These are phyloP conservation scores for Drosophila pandora DNA, from an alignment of 1,140 invertebrate genomes.

Conservation along the genomic window DNA sequence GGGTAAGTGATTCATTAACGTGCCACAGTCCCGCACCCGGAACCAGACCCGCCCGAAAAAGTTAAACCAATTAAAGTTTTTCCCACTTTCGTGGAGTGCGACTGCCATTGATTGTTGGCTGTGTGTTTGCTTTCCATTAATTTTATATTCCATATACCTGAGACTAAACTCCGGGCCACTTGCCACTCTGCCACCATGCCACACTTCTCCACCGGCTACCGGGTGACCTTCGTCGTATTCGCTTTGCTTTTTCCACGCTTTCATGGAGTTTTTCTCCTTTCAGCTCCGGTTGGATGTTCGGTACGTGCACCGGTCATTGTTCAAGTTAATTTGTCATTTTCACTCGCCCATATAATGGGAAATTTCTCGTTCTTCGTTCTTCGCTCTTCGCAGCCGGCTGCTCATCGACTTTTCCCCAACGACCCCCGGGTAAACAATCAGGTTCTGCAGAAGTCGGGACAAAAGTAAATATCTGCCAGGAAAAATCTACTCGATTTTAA, in stretches of 20 bases:
- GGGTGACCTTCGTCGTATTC: slow-evolving; percentile 8
- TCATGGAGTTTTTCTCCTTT: slow-evolving; percentile 13
- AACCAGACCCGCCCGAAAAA: slow-evolving; percentile 8
- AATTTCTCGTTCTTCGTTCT: slow-evolving; percentile 24
- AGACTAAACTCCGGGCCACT: slow-evolving; percentile 4
- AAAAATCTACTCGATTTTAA: slow-evolving; percentile 64
- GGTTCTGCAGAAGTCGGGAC: slow-evolving; percentile 29
- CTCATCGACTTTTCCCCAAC: slow-evolving; percentile 9
- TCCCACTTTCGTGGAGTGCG: slow-evolving; percentile 12
- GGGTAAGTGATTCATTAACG: slow-evolving; percentile 42
- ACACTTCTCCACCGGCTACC: slow-evolving; percentile 1
- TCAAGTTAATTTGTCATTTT: slow-evolving; percentile 80
- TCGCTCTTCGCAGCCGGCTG: neutral
- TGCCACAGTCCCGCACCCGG: too few relatives aligned
- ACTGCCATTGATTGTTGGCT: slow-evolving; percentile 31
- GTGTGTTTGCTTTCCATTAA: slow-evolving; percentile 40
- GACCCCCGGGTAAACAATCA: slow-evolving; percentile 49
- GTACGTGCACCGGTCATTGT: slow-evolving; percentile 47
- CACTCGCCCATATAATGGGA: slow-evolving; percentile 75
- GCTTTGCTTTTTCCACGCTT: slow-evolving; percentile 7
- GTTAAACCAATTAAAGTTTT: slow-evolving; percentile 50
- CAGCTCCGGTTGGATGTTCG: slow-evolving; percentile 2
- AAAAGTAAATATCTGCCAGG: slow-evolving; percentile 63
- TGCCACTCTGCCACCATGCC: neutral
- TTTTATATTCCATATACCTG: slow-evolving; percentile 44